phyloP scores from a whole-genome alignment of 2,797 vertebrate genomes.

The Lateolabrax maculatus region DNA sequence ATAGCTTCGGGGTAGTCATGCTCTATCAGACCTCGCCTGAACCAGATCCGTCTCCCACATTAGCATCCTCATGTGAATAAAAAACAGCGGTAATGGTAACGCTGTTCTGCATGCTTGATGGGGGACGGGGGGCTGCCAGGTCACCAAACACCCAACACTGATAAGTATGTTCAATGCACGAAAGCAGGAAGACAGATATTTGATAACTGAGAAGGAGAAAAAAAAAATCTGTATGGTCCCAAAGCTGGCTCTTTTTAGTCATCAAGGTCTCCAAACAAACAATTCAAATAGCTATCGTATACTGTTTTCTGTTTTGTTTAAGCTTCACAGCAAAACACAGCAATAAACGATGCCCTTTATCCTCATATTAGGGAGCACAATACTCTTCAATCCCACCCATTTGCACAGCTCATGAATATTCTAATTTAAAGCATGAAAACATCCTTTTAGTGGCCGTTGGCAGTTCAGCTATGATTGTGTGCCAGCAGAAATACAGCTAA shows the following conservation, averaged over 20 bases:
- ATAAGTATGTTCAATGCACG: slow-evolving; percentile 37
- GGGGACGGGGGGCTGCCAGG: slow-evolving; percentile 52
- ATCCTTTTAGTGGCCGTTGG: slow-evolving; percentile 69
- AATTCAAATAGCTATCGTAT: slow-evolving; percentile 46
- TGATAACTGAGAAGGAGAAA: slow-evolving; percentile 13
- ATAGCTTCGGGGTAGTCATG: slow-evolving; percentile 69
- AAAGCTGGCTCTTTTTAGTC: slow-evolving; percentile 38
- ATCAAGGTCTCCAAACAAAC: slow-evolving; percentile 52
- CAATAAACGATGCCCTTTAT: slow-evolving; percentile 70
- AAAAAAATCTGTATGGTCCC: slow-evolving; percentile 27
- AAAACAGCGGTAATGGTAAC: slow-evolving; percentile 59
- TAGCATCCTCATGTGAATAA: slow-evolving; percentile 68
- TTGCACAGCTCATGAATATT: slow-evolving; percentile 76
- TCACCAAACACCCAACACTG: slow-evolving; percentile 50
- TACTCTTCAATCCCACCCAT: slow-evolving; percentile 65
- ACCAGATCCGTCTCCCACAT: slow-evolving; percentile 68
- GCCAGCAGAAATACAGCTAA: slow-evolving; percentile 68
- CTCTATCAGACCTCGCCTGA: slow-evolving; percentile 61
- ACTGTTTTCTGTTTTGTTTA: slow-evolving; percentile 49
- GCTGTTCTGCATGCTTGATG: slow-evolving; percentile 54
- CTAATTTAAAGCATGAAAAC: slow-evolving; percentile 76
- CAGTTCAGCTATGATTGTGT: slow-evolving; percentile 62
- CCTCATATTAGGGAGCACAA: slow-evolving; percentile 63
- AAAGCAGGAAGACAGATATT: slow-evolving; percentile 49
- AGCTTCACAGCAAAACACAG: slow-evolving; percentile 58